Evolutionary conservation across 23 tunicate genomes (phyloP).

Genomic region (Styela clava): DNA sequence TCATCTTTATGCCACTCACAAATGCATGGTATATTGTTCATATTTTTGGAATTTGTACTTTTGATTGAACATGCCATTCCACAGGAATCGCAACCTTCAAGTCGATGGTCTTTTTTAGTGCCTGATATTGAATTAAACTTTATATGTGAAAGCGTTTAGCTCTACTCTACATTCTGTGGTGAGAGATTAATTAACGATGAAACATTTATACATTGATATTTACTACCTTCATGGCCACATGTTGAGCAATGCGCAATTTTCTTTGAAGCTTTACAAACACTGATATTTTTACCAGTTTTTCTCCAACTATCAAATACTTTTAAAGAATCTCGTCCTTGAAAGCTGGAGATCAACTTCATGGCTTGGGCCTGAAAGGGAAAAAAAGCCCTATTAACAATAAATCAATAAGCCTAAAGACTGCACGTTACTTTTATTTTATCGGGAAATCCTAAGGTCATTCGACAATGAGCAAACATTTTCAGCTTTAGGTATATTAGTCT

Average conservation of each 20-base stretch:
- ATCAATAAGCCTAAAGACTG: too few relatives aligned
- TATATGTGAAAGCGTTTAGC: too few relatives aligned
- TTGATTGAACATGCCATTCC: neutral
- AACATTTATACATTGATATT: too few relatives aligned
- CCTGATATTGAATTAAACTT: constrained; percentile 27
- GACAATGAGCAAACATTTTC: too few relatives aligned
- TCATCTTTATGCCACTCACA: constrained; percentile 40
- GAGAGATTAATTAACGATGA: too few relatives aligned
- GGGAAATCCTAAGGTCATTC: too few relatives aligned
- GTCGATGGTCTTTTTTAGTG: constrained; percentile 38
- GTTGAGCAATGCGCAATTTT: constrained; percentile 64
- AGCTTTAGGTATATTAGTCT: too few relatives aligned
- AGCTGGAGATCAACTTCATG: neutral
- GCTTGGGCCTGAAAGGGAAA: constrained; percentile 35
- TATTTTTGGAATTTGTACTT: neutral
- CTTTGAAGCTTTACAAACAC: neutral
- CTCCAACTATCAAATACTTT: constrained; percentile 38
- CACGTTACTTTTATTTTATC: too few relatives aligned
- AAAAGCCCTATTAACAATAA: too few relatives aligned
- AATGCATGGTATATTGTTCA: constrained; percentile 2
- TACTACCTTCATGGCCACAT: constrained; percentile 78
- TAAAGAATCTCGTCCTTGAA: constrained; percentile 25
- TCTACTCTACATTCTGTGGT: too few relatives aligned
- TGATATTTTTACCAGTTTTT: neutral
- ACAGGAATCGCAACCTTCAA: constrained; percentile 29